These are phyloP conservation scores for Lepidochitona cinerea DNA, from an alignment of 2,888 invertebrate genomes.

Conservation along the genomic window DNA sequence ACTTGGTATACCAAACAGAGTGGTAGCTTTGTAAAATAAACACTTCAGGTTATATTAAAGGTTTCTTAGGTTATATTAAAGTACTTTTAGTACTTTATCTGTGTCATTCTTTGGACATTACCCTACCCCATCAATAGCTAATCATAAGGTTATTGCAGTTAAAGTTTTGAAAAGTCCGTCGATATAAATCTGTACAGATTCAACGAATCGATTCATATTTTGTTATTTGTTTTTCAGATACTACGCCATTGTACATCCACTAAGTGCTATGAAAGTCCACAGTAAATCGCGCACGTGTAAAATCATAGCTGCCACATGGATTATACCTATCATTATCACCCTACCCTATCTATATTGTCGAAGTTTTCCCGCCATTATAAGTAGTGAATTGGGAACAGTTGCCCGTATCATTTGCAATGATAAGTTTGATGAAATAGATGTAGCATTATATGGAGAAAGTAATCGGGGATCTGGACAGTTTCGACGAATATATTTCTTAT, in stretches of 20 bases:
- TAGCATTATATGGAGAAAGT: slow-evolving; percentile 15
- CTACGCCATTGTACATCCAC: slow-evolving; percentile 72
- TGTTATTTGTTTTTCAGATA: too few species aligned
- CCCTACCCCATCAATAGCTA: too few species aligned
- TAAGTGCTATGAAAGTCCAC: slow-evolving; percentile 68
- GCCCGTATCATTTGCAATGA: slow-evolving; percentile 64
- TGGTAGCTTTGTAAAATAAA: too few species aligned
- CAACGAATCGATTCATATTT: too few species aligned
- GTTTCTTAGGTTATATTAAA: too few species aligned
- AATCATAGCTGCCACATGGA: slow-evolving; percentile 70
- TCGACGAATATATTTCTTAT: slow-evolving; percentile 61
- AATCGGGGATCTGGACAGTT: slow-evolving; percentile 23
- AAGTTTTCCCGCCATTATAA: slow-evolving; percentile 39
- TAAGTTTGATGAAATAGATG: slow-evolving; percentile 56
- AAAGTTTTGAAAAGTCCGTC: too few species aligned
- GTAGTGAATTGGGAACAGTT: slow-evolving; percentile 60
- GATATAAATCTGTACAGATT: too few species aligned
- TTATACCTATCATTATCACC: slow-evolving; percentile 64
- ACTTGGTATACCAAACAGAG: too few species aligned
- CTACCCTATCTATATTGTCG: slow-evolving; percentile 43
- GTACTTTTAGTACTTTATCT: too few species aligned
- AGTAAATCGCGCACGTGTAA: slow-evolving; percentile 67
- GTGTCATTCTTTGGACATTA: too few species aligned
- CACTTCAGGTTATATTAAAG: too few species aligned
- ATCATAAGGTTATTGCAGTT: too few species aligned